phyloP scores from a whole-genome alignment of 1,140 invertebrate genomes.

The Drosophila setifemur region DNA sequence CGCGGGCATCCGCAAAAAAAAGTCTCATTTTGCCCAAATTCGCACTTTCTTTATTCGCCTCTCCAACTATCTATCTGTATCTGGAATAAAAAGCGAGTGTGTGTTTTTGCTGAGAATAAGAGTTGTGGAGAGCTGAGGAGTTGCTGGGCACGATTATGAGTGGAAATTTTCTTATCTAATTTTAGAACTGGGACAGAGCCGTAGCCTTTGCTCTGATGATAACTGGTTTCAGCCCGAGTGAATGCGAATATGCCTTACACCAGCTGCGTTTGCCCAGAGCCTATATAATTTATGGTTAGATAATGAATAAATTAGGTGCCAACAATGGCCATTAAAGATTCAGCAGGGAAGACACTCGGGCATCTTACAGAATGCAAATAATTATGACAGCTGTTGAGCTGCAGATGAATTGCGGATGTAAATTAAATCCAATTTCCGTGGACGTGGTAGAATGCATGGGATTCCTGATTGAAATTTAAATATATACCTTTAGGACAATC shows the following conservation, averaged over 20 bases:
- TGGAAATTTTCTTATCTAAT: constrained; percentile 48
- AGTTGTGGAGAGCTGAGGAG: constrained; percentile 3
- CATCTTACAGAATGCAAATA: background rate
- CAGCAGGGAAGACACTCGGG: background rate
- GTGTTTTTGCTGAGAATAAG: background rate
- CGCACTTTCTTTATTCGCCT: constrained; percentile 19
- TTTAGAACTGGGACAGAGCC: constrained; percentile 37
- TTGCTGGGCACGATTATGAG: constrained; percentile 8
- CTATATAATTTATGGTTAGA: constrained; percentile 41
- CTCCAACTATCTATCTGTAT: constrained; percentile 4
- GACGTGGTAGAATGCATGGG: background rate
- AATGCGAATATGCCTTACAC: constrained; percentile 14
- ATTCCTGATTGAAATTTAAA: background rate
- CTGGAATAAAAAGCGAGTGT: background rate
- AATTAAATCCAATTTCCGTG: background rate
- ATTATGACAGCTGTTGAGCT: constrained; percentile 7
- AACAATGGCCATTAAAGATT: constrained; percentile 11
- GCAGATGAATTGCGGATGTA: background rate
- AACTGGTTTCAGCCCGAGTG: constrained; percentile 29
- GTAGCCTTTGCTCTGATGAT: constrained; percentile 12
- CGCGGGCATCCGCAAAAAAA: too few relatives aligned
- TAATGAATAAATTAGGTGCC: constrained; percentile 40
- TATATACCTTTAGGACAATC: too few relatives aligned
- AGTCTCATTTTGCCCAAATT: background rate
- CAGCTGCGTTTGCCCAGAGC: constrained; percentile 34